Base-by-base conservation (phyloP, 2,888 invertebrate genomes). In the Celastrina argiolus region DNA sequence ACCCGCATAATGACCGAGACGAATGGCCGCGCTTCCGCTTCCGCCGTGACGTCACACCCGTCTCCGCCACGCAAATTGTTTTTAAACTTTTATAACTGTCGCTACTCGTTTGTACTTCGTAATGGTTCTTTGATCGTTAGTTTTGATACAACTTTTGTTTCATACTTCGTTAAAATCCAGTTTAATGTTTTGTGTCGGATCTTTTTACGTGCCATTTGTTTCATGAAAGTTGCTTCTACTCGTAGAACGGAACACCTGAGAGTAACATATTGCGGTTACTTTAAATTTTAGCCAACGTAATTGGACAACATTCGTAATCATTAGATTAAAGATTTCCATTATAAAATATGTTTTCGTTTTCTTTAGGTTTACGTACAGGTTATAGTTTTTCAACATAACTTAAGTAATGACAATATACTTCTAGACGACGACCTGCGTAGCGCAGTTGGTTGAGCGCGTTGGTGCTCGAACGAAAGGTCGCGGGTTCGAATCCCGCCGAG, bases 1-100 rank as follows among this genome's bases (percentile, higher is more conserved):
- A 68, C 64, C 61, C 67, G 63, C 66, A 66, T 61, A 67, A 70
- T 61, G 67, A 36, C 63, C 22, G 36, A 70, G 67, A 70, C 58
- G 65, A 67, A 68, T 67, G 66, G 56, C 56, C 45, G 56, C 45
- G 41, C 56, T 66, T 67, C 66, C 66, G 65, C 26, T 45, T 45
- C 66, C 59, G 22, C 31, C 26, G 31, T 64, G 45, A 42, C 64
- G 45, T 45, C 31, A 45, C 45, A 18, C 65, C 36, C 36, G 65
- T 65, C 56, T 56, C 58, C 65, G 26, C 56, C 51, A 56, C 36
- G 65, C 56, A 36, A 56, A 39, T 56, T 65, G 51, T 39, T 65
- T 56, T 65, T 56, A 65, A 65, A 56, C 56, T 36, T 56, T 65
- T 36, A 65, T 36, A 34, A 26, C 36, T 26, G 51, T 31, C 58